Conservation (phyloP, 53 echinoderm and acorn worm species). For the Echinarachnius parma region DNA sequence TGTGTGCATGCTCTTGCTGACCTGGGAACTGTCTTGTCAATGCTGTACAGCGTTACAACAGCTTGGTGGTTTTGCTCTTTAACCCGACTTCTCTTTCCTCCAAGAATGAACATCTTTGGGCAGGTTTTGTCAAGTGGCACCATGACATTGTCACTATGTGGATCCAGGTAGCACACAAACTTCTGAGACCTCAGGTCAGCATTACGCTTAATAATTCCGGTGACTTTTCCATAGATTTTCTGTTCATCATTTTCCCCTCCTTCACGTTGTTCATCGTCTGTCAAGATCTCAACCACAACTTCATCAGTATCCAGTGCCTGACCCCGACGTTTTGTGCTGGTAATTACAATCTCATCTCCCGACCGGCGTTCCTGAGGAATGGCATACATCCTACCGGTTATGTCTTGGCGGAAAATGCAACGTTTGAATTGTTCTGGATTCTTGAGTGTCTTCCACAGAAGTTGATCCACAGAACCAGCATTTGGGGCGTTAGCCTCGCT, state of each 20-base stretch:
- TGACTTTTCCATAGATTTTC: slow-evolving; percentile 74
- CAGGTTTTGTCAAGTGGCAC: slow-evolving; percentile 69
- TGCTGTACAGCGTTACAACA: slow-evolving; percentile 50
- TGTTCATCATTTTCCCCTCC: slow-evolving; percentile 1
- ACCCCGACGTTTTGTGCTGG: slow-evolving; percentile 66
- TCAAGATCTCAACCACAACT: slow-evolving; percentile 66
- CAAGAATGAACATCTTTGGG: slow-evolving; percentile 68
- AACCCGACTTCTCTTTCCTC: no score
- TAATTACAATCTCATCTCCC: slow-evolving; percentile 60
- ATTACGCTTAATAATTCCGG: slow-evolving; percentile 60
- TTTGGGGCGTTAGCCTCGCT: neutral
- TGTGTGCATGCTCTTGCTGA: slow-evolving; percentile 34
- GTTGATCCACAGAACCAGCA: slow-evolving; percentile 27
- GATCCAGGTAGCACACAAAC: slow-evolving; percentile 85
- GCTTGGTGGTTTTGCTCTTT: slow-evolving; percentile 18
- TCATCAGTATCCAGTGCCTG: slow-evolving; percentile 71
- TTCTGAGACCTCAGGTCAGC: slow-evolving; percentile 56
- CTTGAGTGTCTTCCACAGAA: slow-evolving; percentile 9
- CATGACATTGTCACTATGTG: slow-evolving; percentile 71
- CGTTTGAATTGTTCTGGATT: slow-evolving; percentile 75
- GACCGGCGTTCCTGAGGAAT: slow-evolving; percentile 59
- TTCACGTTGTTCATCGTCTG: slow-evolving; percentile 54
- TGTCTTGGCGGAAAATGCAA: slow-evolving; percentile 72
- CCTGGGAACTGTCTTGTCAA: slow-evolving; percentile 19
- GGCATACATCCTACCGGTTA: slow-evolving; percentile 64